A percentile compares a stretch with the other conserved stretches of the same genome.
phyloP scores from a whole-genome alignment of 2,888 invertebrate species.

The Mythimna vitellina region DNA sequence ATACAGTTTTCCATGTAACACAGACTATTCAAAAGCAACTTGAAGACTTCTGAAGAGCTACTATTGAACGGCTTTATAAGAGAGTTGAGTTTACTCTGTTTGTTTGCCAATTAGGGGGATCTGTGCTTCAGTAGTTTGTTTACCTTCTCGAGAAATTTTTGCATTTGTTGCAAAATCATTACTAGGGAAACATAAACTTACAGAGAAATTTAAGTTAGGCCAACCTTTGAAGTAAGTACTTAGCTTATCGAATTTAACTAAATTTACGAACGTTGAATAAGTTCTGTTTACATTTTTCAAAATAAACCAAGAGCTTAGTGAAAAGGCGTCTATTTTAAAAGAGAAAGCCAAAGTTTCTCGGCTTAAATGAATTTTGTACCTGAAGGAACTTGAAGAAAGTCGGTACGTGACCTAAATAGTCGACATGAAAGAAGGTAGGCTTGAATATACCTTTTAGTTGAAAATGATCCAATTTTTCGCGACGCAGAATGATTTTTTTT shows the following conservation, averaged over 20 bases:
- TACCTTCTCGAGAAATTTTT: not conserved
- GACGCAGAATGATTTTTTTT: not conserved
- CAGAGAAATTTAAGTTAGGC: not conserved
- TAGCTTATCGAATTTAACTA: not conserved
- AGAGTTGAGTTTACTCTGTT: conserved; percentile 10
- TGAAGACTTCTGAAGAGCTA: conserved; percentile 1
- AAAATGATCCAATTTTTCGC: not conserved
- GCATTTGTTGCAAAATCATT: not conserved
- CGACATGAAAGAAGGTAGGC: not conserved
- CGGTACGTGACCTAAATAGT: conserved; percentile 29
- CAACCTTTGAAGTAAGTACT: no score
- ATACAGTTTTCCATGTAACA: not conserved
- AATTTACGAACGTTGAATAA: not conserved
- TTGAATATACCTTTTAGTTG: not conserved
- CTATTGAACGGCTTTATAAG: conserved; percentile 2
- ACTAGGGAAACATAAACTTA: not conserved
- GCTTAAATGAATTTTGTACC: conserved; percentile 17
- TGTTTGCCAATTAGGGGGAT: conserved; percentile 28
- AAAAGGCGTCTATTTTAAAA: conserved; percentile 7
- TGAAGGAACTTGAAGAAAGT: conserved; percentile 30
- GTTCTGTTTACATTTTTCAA: not conserved
- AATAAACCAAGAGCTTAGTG: not conserved
- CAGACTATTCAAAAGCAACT: conserved; percentile 4
- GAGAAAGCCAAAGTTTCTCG: conserved; percentile 10
- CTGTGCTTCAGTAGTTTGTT: conserved; percentile 1